Conservation (phyloP, 2,113 vertebrate genomes). For the Delphinapterus leucas region DNA sequence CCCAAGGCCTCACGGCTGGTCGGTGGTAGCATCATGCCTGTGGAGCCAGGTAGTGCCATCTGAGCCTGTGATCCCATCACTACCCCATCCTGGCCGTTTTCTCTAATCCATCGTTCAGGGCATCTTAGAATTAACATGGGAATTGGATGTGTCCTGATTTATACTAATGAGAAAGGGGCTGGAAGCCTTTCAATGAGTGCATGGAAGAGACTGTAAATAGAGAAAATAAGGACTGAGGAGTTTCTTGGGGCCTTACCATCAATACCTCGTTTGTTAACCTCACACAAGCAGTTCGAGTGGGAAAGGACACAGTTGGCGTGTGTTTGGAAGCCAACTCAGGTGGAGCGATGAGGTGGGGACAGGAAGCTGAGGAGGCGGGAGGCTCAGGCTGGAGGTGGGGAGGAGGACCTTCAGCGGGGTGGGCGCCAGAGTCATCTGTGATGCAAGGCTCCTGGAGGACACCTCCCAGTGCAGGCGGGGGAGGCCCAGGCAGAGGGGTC, state of each 20-base stretch:
- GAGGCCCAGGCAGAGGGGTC: background rate
- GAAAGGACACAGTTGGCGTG: fast-evolving
- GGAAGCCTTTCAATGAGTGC: background rate
- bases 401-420: background rate
- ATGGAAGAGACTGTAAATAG: background rate
- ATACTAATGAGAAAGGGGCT: background rate
- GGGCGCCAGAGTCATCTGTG: background rate
- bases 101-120: background rate
- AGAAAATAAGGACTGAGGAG: background rate
- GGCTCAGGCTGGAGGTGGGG: background rate
- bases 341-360: background rate
- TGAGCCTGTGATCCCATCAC: no score
- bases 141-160: background rate
- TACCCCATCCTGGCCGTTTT: fast-evolving
- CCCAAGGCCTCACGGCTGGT: no score
- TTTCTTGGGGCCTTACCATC: background rate
- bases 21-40: background rate
- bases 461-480: no score
- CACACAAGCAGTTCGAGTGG: background rate
- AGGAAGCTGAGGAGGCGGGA: background rate
- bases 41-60: background rate
- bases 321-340: background rate
- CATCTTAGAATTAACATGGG: background rate
- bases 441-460: background rate
- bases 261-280: background rate